Base-by-base conservation (phyloP, 2,797 vertebrate species). In the Vireo griseus region DNA sequence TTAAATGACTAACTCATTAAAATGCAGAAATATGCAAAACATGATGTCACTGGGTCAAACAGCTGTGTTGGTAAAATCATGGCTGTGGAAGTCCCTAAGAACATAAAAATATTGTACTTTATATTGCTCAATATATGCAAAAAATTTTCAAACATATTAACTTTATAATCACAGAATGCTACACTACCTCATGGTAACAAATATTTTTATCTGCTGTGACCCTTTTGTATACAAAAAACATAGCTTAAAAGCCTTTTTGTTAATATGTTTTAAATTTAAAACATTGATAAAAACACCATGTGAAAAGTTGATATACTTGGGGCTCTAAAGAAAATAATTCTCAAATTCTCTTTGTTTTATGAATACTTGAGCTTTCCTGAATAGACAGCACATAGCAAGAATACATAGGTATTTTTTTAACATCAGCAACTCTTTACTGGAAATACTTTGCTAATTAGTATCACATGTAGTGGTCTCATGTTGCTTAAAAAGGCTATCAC, bases 21-120 rank as follows among this genome's bases (percentile, higher is more conserved):
- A 97, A 98, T 97, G 96, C 95, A 97, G 97, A 98, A 98, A 97
- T 97, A 98, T 97, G 97, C 97, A 98, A 97, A 97, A 97, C 96
- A 97, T 98, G 96, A 97, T 98, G 97, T 97, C 97, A 98, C 88
- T 92, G 74, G 97, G 96, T 98, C 97, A 98, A 97, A 98, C 96
- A 97, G 97, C 95, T 97, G 97, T 97, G 97, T 96, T 98, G 94
- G 95, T 97, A 97, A 97, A 97, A 97, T 97, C 96, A 97, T 97
- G 94, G 94, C 93, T 96, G 82, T 95, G 95, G 96, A 97, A 96
- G 88, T 97, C 94, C 96, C 91, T 90, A 97, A 97, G 96, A 98
- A 98, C 94, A 97, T 96, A 96, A 97, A 97, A 97, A 97, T 97
- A 98, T 96, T 97, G 96, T 97, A 97, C 97, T 97, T 97, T 97